Percentiles rank a stretch among this genome's conserved stretches.
phyloP scores from a whole-genome alignment of 2,888 invertebrate genomes.

The Hetaerina titia region DNA sequence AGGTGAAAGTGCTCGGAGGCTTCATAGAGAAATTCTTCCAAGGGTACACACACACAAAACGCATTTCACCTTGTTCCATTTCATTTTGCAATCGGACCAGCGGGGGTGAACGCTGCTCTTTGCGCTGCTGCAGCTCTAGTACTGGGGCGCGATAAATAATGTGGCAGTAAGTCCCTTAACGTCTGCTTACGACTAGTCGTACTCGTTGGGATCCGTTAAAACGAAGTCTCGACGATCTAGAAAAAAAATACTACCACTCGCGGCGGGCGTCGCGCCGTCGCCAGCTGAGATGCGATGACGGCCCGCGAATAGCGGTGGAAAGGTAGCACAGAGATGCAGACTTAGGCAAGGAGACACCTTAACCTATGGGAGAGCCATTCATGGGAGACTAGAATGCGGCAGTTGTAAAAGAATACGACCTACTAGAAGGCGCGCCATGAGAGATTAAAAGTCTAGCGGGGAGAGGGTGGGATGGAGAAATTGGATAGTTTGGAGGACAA shows the following conservation, averaged over 20 bases:
- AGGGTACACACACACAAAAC: background rate
- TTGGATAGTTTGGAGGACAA: constrained; percentile 17
- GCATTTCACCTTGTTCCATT: background rate
- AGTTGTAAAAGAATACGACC: background rate
- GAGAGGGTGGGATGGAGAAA: background rate
- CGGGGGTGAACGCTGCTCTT: background rate
- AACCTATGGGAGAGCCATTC: background rate
- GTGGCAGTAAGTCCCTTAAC: no score
- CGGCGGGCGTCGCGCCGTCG: background rate
- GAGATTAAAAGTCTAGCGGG: background rate
- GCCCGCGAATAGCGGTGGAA: background rate
- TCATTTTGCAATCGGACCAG: background rate
- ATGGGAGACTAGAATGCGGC: constrained; percentile 12
- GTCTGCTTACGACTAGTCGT: no score
- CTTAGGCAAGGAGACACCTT: background rate
- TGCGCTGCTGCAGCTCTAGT: background rate
- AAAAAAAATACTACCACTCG: no score
- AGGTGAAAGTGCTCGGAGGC: background rate
- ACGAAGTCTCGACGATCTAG: no score
- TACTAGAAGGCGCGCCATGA: background rate
- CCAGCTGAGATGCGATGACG: background rate
- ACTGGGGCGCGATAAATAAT: no score
- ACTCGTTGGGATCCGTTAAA: no score
- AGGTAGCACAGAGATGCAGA: background rate
- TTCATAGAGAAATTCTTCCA: background rate